Evolutionary conservation across 2,113 vertebrate species (phyloP).

Genomic region (Bubalus kerabau): DNA sequence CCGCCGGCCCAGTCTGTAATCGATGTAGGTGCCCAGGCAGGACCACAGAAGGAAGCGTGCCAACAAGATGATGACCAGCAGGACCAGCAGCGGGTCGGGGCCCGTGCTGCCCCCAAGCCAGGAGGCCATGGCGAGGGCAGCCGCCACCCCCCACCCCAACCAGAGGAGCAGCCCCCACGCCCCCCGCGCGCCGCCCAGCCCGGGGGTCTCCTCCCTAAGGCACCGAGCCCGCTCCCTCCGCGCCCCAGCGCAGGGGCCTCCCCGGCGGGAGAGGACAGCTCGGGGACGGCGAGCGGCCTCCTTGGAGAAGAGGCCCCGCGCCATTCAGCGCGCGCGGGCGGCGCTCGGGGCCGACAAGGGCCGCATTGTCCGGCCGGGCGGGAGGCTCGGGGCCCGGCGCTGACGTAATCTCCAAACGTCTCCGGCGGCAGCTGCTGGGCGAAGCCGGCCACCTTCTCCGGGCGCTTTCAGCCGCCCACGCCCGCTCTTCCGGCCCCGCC

Average conservation of each 20-base stretch:
- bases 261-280: constrained; percentile 81
- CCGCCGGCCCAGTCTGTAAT: constrained; percentile 72
- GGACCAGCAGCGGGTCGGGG: constrained; percentile 77
- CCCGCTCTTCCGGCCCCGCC: constrained; percentile 83
- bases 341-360: constrained; percentile 88
- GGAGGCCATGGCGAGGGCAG: neutral
- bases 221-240: constrained; percentile 32
- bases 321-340: constrained; percentile 83
- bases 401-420: constrained; percentile 94
- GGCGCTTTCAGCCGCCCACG: constrained; percentile 80
- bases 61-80: constrained; percentile 79
- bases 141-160: rapidly evolving
- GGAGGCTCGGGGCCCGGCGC: constrained; percentile 80
- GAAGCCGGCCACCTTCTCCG: constrained; percentile 83
- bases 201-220: neutral
- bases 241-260: constrained; percentile 77
- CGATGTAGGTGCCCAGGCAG: constrained; percentile 78
- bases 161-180: rapidly evolving
- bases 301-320: constrained; percentile 82
- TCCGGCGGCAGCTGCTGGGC: constrained; percentile 92
- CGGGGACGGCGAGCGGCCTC: constrained; percentile 78
- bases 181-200: constrained; percentile 63
- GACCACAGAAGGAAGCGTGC: constrained; percentile 82
- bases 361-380: constrained; percentile 86
- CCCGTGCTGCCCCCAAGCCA: constrained; percentile 45